Base-by-base conservation (phyloP, 2,113 vertebrate species). In the Chaenogobius annularis region DNA sequence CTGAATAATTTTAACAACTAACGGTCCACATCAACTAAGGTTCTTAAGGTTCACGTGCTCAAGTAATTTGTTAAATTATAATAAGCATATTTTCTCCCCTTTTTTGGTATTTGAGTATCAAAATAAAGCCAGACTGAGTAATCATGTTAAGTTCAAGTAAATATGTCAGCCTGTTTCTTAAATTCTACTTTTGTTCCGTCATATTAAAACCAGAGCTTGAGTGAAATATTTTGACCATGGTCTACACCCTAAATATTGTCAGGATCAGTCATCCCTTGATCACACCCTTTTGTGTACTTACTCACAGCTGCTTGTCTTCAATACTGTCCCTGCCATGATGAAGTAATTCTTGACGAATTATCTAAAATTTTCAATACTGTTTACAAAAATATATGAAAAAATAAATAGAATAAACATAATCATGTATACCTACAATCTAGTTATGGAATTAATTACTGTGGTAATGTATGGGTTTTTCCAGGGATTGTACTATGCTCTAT, bases 221-320 rank as follows among this genome's bases (percentile, higher is more conserved):
- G 12, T 44, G 59, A 69, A 74, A 54, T 75, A 23, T 64, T 22
- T 62, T 46, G 26, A 81, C 72, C 37, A 68, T 37, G 61, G 74
- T 77, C 56, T 82, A 83, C 76, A 56, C 77, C 72, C 73, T 74
- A 68, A 70, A 73, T 77, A 69, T 70, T 82, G 47, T 73, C 46
- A 40, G 66, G 59, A 74, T 86, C 74, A 66, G 67, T 83, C 81
- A 80, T 70, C 44, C 68, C 35, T 82, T 79, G 88, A 78, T 91
- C 78, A 83, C 67, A 69, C 68, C 77, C 77, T 68, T 46, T 43
- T 78, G 62, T 82, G 66, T 74, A 62, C 56, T 74, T 58, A 82
- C 62, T 81, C 35, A 23, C 83, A 91, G 82, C 79, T 89, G 89
- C 43, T 72, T 72, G 82, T 69, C 80, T n/a, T 73, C 40, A 82